Base-by-base conservation (phyloP, 2,797 vertebrate genomes). In the Argentina silus region DNA sequence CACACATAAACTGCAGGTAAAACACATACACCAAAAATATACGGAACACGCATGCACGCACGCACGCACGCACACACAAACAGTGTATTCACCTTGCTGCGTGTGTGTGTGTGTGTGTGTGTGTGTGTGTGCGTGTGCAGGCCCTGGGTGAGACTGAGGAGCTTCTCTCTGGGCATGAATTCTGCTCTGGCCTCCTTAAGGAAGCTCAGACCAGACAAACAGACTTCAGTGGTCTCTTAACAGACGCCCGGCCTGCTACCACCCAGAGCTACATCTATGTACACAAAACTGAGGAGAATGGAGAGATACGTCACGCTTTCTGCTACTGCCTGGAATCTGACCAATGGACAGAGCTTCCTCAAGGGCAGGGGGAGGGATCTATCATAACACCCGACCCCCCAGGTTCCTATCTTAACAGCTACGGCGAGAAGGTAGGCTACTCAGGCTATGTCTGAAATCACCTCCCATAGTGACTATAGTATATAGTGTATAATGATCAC, bases 191-290 rank as follows among this genome's bases (percentile, higher is more conserved):
- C 23, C 82, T 92, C 44, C 79, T 96, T 23, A 79, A 78, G 14
- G 93, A 96, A 70, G 96, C 96, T 12, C 85, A 94, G 77, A 86
- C 83, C 81, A 89, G 86, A 77, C 94, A 96, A 68, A 90, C 89
- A 11, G 85, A 90, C 17, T 94, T 92, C 45, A 83, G 87, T 0
- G 97, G 97, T 14, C 87, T 98, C 56, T 96, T 96, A 78, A 90
- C 92, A 3, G 96, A 99, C 14, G 96, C 98, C 66, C 93, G 98
- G 23, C 94, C 95, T 9, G 95, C 96, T 69, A 98, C 97, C 70
- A 96, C 93, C 0, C 95, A 95, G 86, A 97, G 95, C 83, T 99
- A 99, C 14, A 98, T 99, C 87, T 97, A 97, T 75, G 95, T 98
- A 84, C 96, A 97, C 87, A 99, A 99, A 93, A 99, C 96, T 0